These are phyloP conservation scores for Lophochroa leadbeateri DNA, from an alignment of 2,113 vertebrate genomes.

Conservation along the genomic window DNA sequence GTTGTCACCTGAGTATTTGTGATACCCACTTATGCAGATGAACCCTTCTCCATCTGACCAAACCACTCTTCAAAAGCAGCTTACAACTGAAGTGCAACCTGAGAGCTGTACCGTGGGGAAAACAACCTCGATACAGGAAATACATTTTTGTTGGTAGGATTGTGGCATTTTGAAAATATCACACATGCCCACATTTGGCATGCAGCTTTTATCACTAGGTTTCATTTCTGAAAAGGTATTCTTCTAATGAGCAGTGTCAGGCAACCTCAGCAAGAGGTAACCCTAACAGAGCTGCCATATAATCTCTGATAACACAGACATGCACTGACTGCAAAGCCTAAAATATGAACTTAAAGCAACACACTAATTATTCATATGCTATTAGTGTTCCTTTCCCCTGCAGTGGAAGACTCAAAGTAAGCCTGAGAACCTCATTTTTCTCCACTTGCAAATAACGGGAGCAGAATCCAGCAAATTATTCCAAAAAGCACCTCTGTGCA, in stretches of 20 bases:
- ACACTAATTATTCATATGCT: background rate
- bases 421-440: background rate
- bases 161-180: background rate
- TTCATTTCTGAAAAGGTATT: background rate
- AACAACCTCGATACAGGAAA: fast-evolving
- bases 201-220: fast-evolving
- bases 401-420: background rate
- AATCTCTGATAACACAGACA: background rate
- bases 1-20: background rate
- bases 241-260: background rate
- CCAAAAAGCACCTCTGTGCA: background rate
- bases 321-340: background rate
- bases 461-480: background rate
- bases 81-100: fast-evolving
- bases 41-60: background rate
- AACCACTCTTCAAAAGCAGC: background rate
- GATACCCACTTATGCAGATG: background rate
- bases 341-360: background rate
- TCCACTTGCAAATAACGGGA: background rate
- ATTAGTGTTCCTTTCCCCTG: background rate
- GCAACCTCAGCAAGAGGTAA: background rate
- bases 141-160: fast-evolving
- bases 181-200: fast-evolving
- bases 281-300: background rate
- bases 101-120: background rate